Percentiles rank a stretch among this genome's conserved stretches.
Conservation (phyloP, 2,797 vertebrate genomes). For the Coluber constrictor region DNA sequence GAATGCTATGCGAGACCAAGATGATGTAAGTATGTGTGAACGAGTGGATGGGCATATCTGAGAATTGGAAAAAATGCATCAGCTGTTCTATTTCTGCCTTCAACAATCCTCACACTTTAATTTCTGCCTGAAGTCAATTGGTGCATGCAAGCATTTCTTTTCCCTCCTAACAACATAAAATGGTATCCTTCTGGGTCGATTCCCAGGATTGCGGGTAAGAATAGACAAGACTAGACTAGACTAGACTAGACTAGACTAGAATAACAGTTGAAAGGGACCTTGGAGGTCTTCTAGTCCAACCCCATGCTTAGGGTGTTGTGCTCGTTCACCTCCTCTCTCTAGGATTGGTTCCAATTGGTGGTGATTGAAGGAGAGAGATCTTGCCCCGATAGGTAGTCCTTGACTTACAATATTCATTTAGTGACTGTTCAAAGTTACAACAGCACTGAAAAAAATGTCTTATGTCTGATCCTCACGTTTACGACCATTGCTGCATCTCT, state of each 20-base stretch:
- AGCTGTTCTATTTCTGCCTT: not conserved
- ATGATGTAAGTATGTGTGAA: conserved; percentile 75
- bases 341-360: not conserved
- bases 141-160: not conserved
- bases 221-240: too few species aligned
- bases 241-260: too few species aligned
- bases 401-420: not conserved
- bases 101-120: not conserved
- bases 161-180: not conserved
- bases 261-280: too few species aligned
- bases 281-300: too few species aligned
- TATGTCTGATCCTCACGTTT: not conserved
- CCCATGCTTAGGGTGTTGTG: too few species aligned
- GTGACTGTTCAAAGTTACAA: not conserved
- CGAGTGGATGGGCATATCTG: too few species aligned
- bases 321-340: not conserved
- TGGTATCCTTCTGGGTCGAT: not conserved
- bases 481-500: not conserved
- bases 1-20: conserved; percentile 96
- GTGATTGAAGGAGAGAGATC: not conserved
- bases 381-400: not conserved
- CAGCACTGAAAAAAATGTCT: not conserved
- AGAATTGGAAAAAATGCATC: not conserved
- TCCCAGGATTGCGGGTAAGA: not conserved
- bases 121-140: not conserved